Evolutionary conservation across 2,113 vertebrate species (phyloP).

Genomic region (Tachycineta bicolor): DNA sequence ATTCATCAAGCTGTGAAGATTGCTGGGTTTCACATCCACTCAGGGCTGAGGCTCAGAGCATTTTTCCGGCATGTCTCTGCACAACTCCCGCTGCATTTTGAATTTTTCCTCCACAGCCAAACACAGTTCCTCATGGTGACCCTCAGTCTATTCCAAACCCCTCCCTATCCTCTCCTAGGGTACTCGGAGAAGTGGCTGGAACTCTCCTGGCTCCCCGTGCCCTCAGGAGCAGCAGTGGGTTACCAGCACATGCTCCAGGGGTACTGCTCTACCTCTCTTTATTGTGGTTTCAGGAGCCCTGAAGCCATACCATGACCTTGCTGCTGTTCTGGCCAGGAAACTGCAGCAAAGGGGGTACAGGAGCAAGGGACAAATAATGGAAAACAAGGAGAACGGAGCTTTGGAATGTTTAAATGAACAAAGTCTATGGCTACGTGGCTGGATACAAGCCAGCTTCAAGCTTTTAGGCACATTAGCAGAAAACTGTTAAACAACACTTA

Average conservation of each 20-base stretch:
- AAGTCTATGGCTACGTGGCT: not conserved
- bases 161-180: not conserved
- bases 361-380: not conserved
- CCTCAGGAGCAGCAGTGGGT: not conserved
- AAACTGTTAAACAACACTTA: not conserved
- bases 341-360: not conserved
- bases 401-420: not conserved
- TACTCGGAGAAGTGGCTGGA: not conserved
- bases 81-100: rapidly evolving
- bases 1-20: not conserved
- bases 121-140: not conserved
- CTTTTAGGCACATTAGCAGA: not conserved
- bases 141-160: not conserved
- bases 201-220: rapidly evolving
- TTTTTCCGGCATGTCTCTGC: not conserved
- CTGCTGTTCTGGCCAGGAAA: not conserved
- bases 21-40: not conserved
- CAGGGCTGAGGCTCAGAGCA: not conserved
- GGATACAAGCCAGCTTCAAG: not conserved
- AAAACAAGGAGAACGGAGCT: not conserved
- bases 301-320: not conserved
- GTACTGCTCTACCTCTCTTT: not conserved
- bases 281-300: not conserved
- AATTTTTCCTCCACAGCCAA: not conserved
- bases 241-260: rapidly evolving